Evolutionary conservation across 2,888 invertebrate genomes (phyloP), one percentile per base, ranked within the genome.

Genomic region (Diarsia rubi): DNA sequence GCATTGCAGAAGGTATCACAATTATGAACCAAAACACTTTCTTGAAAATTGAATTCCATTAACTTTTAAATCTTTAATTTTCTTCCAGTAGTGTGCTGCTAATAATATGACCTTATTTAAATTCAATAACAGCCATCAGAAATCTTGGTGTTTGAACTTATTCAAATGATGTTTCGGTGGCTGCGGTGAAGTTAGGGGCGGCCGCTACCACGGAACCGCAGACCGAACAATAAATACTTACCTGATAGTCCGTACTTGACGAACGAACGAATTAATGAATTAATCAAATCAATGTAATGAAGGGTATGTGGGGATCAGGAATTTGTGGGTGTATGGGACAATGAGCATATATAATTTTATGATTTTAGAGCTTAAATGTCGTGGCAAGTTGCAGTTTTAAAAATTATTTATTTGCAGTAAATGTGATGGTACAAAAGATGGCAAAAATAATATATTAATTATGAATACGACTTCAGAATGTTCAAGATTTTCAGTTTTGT

Each of bases 201-300:
- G 70, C 62, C 66, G 65, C 79, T 67, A 62, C 73, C 76, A 73
- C 72, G 69, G 64, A 62, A 88, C 87, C 88, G 86, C 87, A 88
- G 85, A 86, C 86, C 88, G 65, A 81, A 80, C 83, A 79, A 86
- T 87, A 87, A 87, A 87, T 84, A 84, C 87, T 83, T 83, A 79
- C 69, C 72, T 77, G 69, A 75, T 78, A 86, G 66, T 69, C 59
- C 14, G 45, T 47, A 73, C 70, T 83, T 74, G 83, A 80, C 64
- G 67, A 75, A 71, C 63, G 75, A 72, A 80, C 65, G 65, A 73
- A 45, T 57, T 47, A 77, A 73, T 76, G 70, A 75, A 67, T 64
- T 81, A 66, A 76, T 66, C 59, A 69, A 70, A 70, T 69, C 69
- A 73, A 81, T 73, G 57, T 66, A 60, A 68, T 60, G 52, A 78